Percentiles rank a stretch among this genome's conserved stretches.
phyloP scores from a whole-genome alignment of 1,140 invertebrate genomes.

The Pogonus chalceus region DNA sequence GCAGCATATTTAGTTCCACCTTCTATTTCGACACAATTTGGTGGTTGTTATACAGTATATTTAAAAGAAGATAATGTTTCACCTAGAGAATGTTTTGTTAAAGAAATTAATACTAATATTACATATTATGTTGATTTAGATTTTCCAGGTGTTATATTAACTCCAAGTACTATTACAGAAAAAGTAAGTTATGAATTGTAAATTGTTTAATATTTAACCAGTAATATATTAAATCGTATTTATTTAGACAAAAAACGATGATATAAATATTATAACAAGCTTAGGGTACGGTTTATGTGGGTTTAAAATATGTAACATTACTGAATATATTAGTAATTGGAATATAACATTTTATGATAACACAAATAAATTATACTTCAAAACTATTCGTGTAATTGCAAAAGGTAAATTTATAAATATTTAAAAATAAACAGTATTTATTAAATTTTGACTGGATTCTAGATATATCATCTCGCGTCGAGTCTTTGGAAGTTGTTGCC shows the following conservation, averaged over 20 bases:
- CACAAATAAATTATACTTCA: not conserved
- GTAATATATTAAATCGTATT: not conserved
- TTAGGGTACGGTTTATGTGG: not conserved
- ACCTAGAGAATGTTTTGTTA: not conserved
- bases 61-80: not conserved
- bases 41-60: not conserved
- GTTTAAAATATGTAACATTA: not conserved
- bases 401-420: too few relatives aligned
- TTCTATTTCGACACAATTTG: not conserved
- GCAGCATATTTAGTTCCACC: not conserved
- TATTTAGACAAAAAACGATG: not conserved
- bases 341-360: not conserved
- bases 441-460: too few relatives aligned
- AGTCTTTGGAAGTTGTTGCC: too few relatives aligned
- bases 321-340: not conserved
- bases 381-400: not conserved
- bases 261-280: not conserved
- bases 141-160: too few relatives aligned
- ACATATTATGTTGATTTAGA: too few relatives aligned
- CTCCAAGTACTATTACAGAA: too few relatives aligned
- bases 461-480: too few relatives aligned
- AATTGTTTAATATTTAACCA: not conserved
- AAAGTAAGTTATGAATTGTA: not conserved
- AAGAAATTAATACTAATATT: not conserved
- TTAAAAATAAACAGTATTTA: too few relatives aligned